Percentiles rank a stretch among this genome's conserved stretches.
Evolutionary conservation across 1,140 invertebrate species (phyloP).

Genomic region (Arion vulgaris): DNA sequence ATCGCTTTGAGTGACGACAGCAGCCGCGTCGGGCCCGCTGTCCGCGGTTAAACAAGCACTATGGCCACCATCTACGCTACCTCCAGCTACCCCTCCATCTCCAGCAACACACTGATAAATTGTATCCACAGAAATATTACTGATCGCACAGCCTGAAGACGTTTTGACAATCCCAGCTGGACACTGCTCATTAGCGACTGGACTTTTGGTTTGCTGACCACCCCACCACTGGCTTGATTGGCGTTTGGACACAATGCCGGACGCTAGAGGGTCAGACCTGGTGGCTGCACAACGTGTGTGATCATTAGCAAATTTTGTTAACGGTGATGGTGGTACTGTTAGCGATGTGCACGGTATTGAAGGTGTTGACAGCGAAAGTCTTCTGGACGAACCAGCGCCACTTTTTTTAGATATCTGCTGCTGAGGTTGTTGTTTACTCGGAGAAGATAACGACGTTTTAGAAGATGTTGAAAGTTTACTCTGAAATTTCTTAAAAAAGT

Average conservation of each 20-base stretch:
- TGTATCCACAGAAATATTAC: too few relatives aligned
- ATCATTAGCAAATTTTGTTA: background rate
- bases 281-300: conserved; percentile 26
- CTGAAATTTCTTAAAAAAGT: conserved; percentile 24
- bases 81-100: background rate
- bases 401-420: background rate
- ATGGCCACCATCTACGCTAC: background rate
- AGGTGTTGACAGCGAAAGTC: conserved; percentile 15
- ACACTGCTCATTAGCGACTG: background rate
- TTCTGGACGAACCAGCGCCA: background rate
- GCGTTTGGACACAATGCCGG: background rate
- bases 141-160: background rate
- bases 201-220: background rate
- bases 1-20: background rate
- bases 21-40: background rate
- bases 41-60: background rate
- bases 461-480: conserved; percentile 17
- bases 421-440: background rate
- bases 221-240: background rate
- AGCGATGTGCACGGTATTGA: conserved; percentile 6
- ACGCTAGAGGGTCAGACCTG: conserved; percentile 23
- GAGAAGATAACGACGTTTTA: background rate
- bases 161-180: background rate
- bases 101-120: background rate
- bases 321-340: background rate